These are phyloP conservation scores for Mastomys coucha DNA, from an alignment of 2,113 vertebrate species.

Conservation along the genomic window DNA sequence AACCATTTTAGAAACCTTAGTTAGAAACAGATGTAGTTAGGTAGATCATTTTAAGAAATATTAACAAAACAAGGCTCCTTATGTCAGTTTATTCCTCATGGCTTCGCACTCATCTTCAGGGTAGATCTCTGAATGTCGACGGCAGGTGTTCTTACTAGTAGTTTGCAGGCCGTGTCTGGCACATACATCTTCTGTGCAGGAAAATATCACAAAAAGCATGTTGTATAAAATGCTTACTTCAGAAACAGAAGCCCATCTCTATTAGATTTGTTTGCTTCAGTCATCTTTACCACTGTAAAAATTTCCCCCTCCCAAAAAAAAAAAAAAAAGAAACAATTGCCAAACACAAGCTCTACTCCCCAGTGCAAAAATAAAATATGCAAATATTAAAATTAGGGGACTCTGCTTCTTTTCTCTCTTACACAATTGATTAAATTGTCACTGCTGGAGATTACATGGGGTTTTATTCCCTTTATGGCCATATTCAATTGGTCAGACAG, in stretches of 20 bases:
- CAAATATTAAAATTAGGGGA: conserved; percentile 85
- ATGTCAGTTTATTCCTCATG: background rate
- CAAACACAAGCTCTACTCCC: conserved; percentile 68
- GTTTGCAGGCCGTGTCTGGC: background rate
- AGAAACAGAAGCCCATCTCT: conserved; percentile 60
- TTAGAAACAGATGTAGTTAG: background rate
- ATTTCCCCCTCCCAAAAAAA: conserved; percentile 69
- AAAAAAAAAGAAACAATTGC: conserved; percentile 81
- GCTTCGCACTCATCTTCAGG: conserved; percentile 4
- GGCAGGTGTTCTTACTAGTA: background rate
- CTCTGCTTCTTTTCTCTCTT: conserved; percentile 39
- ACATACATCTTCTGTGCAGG: background rate
- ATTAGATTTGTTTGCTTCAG: conserved; percentile 75
- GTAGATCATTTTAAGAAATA: conserved; percentile 43
- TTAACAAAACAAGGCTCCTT: background rate
- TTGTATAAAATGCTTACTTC: conserved; percentile 40
- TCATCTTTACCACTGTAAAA: conserved; percentile 40
- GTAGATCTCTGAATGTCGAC: conserved; percentile 42
- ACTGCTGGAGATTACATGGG: conserved; percentile 81
- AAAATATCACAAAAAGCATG: conserved; percentile 58
- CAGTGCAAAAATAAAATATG: conserved; percentile 85
- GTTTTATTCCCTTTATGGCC: conserved; percentile 82
- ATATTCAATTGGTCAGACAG: conserved; percentile 81
- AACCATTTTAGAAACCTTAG: background rate
- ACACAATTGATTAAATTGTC: conserved; percentile 80